These are phyloP conservation scores for Apamea monoglypha DNA, from an alignment of 2,888 invertebrate species.

Conservation along the genomic window DNA sequence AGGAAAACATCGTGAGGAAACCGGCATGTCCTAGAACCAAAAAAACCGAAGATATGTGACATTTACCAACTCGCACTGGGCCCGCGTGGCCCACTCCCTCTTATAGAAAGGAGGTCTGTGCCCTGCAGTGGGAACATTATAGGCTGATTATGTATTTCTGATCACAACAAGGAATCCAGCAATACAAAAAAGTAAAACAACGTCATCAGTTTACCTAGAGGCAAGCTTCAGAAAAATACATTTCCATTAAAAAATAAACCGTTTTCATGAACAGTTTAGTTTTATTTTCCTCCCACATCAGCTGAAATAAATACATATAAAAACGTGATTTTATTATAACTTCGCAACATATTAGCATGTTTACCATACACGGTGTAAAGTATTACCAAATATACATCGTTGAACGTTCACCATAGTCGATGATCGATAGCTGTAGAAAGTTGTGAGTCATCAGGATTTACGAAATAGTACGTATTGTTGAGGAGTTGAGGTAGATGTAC, in stretches of 20 bases:
- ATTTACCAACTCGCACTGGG: too few relatives aligned
- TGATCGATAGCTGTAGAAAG: slow-evolving; percentile 63
- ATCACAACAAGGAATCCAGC: background rate
- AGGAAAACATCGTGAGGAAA: too few relatives aligned
- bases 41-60: too few relatives aligned
- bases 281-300: slow-evolving; percentile 14
- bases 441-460: slow-evolving; percentile 57
- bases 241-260: background rate
- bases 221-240: background rate
- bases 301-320: background rate
- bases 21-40: too few relatives aligned
- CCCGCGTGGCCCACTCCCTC: too few relatives aligned
- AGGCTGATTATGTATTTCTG: too few relatives aligned
- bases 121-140: too few relatives aligned
- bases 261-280: background rate
- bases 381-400: slow-evolving; percentile 45
- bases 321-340: background rate
- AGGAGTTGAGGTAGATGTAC: slow-evolving; percentile 23
- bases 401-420: slow-evolving; percentile 43
- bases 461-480: slow-evolving; percentile 40
- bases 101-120: too few relatives aligned
- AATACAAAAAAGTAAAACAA: background rate
- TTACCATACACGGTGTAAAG: slow-evolving; percentile 39
- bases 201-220: background rate
- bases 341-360: slow-evolving; percentile 24